phyloP scores from a whole-genome alignment of 2,797 vertebrate species.

The Lagothrix lagotricha region DNA sequence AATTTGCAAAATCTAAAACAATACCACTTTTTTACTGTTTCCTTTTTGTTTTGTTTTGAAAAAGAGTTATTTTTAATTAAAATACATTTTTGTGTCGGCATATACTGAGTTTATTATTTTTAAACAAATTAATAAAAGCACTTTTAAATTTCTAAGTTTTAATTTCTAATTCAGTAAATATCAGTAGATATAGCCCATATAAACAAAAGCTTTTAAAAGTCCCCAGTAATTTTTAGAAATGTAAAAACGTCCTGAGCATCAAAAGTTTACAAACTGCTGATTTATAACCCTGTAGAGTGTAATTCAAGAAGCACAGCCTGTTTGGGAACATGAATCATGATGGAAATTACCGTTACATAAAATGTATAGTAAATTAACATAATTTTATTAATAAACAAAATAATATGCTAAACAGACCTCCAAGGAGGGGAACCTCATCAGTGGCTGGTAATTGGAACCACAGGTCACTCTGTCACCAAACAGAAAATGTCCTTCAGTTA shows the following conservation, averaged over 20 bases:
- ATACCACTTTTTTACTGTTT: background rate
- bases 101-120: background rate
- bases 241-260: background rate
- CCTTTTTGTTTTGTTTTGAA: background rate
- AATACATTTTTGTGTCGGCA: background rate
- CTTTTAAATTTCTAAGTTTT: background rate
- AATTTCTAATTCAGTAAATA: background rate
- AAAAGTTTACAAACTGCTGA: background rate
- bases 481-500: background rate
- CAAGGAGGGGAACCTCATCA: background rate
- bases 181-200: background rate
- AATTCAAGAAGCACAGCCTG: background rate
- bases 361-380: background rate
- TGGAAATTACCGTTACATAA: background rate
- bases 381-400: background rate
- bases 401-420: background rate
- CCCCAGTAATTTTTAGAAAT: background rate
- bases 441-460: background rate
- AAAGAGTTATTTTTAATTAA: background rate
- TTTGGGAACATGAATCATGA: background rate
- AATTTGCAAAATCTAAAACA: background rate
- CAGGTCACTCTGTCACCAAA: background rate
- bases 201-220: background rate
- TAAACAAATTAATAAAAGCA: background rate
- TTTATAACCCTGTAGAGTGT: background rate